Percentiles rank a stretch among this genome's conserved stretches.
Evolutionary conservation across 1,140 invertebrate genomes (phyloP).

Genomic region (Habropoda laboriosa): DNA sequence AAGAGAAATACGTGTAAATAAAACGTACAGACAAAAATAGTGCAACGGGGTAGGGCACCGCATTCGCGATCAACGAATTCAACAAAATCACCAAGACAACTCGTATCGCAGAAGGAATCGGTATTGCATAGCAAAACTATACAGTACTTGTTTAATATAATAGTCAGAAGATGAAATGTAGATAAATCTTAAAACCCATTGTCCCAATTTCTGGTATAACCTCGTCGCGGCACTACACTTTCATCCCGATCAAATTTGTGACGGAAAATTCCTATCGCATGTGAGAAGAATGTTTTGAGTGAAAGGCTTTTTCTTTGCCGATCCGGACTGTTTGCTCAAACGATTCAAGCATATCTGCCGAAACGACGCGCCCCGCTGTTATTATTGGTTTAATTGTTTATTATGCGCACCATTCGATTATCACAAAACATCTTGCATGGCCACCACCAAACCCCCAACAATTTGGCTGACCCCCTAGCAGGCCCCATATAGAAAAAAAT

Average conservation of each 20-base stretch:
- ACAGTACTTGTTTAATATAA: constrained; percentile 20
- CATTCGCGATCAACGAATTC: constrained; percentile 51
- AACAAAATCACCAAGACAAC: constrained; percentile 56
- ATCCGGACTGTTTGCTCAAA: constrained; percentile 40
- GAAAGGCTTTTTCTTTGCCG: constrained; percentile 52
- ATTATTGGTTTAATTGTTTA: constrained; percentile 68
- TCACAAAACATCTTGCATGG: constrained; percentile 73
- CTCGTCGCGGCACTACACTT: constrained; percentile 46
- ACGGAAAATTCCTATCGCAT: constrained; percentile 57
- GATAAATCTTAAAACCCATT: constrained; percentile 21
- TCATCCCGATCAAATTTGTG: constrained; percentile 41
- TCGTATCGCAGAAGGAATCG: constrained; percentile 31
- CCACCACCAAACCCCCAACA: constrained; percentile 71
- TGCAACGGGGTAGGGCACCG: constrained; percentile 64
- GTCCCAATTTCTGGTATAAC: constrained; percentile 60
- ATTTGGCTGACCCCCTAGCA: constrained; percentile 77
- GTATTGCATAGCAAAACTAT: constrained; percentile 29
- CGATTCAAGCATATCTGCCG: constrained; percentile 63
- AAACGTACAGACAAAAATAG: constrained; percentile 73
- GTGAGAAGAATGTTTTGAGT: constrained; percentile 50
- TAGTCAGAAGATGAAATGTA: constrained; percentile 17
- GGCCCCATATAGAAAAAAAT: constrained; percentile 75
- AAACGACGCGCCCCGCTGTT: constrained; percentile 47
- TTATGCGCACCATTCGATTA: constrained; percentile 74
- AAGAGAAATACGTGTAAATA: constrained; percentile 66